Evolutionary conservation across 1,140 invertebrate genomes (phyloP).

Genomic region (Drosophila subobscura): DNA sequence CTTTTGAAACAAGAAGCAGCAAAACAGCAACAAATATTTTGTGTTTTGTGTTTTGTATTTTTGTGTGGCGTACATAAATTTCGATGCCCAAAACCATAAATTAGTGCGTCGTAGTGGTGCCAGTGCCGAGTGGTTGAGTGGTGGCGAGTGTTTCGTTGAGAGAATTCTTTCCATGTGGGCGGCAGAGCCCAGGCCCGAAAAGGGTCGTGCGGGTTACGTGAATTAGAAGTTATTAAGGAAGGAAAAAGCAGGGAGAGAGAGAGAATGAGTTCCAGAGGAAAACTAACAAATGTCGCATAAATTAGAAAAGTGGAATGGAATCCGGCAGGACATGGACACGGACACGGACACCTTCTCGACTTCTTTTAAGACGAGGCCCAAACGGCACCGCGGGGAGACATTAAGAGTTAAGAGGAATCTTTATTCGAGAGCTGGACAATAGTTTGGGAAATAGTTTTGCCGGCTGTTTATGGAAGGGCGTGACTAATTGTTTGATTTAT

Average conservation of each 20-base stretch:
- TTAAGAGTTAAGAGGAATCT: constrained; percentile 58
- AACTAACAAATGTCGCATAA: constrained; percentile 78
- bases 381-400: constrained; percentile 76
- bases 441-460: constrained; percentile 43
- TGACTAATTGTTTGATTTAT: constrained; percentile 81
- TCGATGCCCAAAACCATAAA: constrained; percentile 70
- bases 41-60: constrained; percentile 52
- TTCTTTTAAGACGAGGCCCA: constrained; percentile 66
- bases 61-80: constrained; percentile 64
- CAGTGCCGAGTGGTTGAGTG: constrained; percentile 50
- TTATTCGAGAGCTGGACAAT: constrained; percentile 52
- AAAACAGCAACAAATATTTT: constrained; percentile 36
- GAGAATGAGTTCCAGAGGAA: constrained; percentile 11
- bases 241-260: not conserved
- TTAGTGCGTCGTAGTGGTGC: constrained; percentile 52
- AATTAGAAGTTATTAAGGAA: constrained; percentile 77
- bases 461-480: constrained; percentile 40
- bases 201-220: constrained; percentile 52
- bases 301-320: constrained; percentile 53
- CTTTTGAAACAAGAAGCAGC: constrained; percentile 49
- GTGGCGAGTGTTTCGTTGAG: constrained; percentile 25
- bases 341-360: constrained; percentile 7
- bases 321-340: constrained; percentile 59
- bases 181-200: constrained; percentile 42
- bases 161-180: constrained; percentile 14